Evolutionary conservation across 2,113 vertebrate species (phyloP), one percentile per base, ranked within the genome.

Genomic region (Carassius auratus): DNA sequence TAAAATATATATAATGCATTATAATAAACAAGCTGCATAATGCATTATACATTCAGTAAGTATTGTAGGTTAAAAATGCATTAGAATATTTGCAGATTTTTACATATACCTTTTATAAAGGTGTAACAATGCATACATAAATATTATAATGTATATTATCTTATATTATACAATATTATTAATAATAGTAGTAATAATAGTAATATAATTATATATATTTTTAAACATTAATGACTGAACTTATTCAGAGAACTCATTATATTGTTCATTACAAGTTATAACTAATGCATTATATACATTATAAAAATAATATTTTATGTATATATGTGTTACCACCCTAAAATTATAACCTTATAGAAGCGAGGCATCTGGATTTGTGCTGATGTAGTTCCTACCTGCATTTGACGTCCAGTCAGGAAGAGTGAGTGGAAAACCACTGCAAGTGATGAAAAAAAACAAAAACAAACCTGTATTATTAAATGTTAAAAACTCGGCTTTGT

Each of bases 341-440:
- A 23, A 14, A 45, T 48, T 0, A 13, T 15, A 61, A 79, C 36
- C 57, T 64, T 5, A 45, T 30, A 17, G 64, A 62, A 26, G 21
- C 9, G 5, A 68, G 8, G n/a, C 57, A 64, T 64, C 57, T 59
- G 19, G 19, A 59, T 59, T 59, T n/a, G 8, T 59, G 19, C 57
- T 59, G 57, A 9, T 55, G 52, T 19, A 55, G 6, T 55, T 55
- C 52, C 2, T 55, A 55, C 52, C 15, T 92, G 91, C 75, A 75
- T 92, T 30, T 88, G 84, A 48, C 45, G 69, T 90, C 93, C 91
- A 90, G 10, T 84, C 88, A 75, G 95, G 94, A 84, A 95, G 90
- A 78, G 87, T 87, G 66, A 92, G 48, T 21, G 84, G 84, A 45
- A 87, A 66, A 21, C 91, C 86, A 10, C 89, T 84, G 84, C 87